Percentiles rank a stretch among this genome's conserved stretches.
Evolutionary conservation across 1,140 invertebrate genomes (phyloP).

Genomic region (Conus ventricosus): DNA sequence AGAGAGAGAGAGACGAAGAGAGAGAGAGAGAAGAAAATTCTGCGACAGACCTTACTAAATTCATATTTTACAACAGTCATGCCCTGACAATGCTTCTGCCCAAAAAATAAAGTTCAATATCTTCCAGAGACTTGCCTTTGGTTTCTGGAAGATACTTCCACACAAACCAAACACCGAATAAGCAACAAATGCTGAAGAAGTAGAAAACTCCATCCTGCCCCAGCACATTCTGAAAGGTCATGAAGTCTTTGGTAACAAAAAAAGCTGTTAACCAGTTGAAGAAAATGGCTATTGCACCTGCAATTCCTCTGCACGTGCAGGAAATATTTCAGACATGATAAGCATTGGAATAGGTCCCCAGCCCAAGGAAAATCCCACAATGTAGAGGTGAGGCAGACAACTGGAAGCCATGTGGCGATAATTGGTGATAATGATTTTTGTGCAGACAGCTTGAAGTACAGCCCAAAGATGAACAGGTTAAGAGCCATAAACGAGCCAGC

Average conservation of each 20-base stretch:
- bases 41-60: no score
- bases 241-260: conserved; percentile 91
- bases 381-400: conserved; percentile 88
- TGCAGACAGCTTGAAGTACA: conserved; percentile 57
- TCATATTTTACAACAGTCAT: background rate
- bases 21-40: no score
- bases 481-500: conserved; percentile 66
- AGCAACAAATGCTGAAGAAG: conserved; percentile 72
- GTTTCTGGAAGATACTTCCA: conserved; percentile 70
- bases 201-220: conserved; percentile 81
- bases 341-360: conserved; percentile 95
- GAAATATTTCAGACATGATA: conserved; percentile 94
- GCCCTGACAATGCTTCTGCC: conserved; percentile 57
- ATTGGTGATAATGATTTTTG: conserved; percentile 26
- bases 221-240: conserved; percentile 80
- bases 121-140: conserved; percentile 73
- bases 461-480: conserved; percentile 62
- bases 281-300: conserved; percentile 88
- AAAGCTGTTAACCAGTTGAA: conserved; percentile 95
- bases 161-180: conserved; percentile 70
- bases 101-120: conserved; percentile 71
- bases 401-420: conserved; percentile 83
- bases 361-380: conserved; percentile 92
- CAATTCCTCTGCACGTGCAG: conserved; percentile 88
- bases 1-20: no score